phyloP scores from a whole-genome alignment of 1,140 invertebrate species.

The Oedothorax gibbosus region DNA sequence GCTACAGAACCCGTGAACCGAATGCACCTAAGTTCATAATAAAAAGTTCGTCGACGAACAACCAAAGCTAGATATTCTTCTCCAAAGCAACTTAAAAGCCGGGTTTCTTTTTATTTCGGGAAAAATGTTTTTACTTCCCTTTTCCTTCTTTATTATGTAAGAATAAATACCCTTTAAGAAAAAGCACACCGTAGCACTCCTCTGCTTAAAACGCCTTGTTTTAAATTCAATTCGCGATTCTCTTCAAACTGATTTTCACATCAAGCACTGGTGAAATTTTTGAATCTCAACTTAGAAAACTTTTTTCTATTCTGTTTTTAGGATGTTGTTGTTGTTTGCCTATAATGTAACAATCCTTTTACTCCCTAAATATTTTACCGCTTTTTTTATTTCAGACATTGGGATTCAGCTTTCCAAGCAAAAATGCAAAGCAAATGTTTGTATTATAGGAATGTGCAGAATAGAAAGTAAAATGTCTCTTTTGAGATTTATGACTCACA shows the following conservation, averaged over 20 bases:
- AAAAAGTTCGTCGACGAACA: not conserved
- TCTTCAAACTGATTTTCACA: conserved; percentile 7
- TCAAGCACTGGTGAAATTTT: not conserved
- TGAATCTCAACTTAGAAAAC: conserved; percentile 1
- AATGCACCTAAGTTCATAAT: not conserved
- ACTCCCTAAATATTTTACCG: too few relatives aligned
- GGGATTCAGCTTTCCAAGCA: not conserved
- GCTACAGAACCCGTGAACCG: not conserved
- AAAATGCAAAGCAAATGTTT: not conserved
- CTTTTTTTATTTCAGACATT: not conserved
- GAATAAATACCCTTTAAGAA: not conserved
- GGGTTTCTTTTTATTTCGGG: not conserved
- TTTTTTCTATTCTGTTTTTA: not conserved
- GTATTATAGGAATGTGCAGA: not conserved
- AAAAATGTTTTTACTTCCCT: not conserved
- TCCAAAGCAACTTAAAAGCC: not conserved
- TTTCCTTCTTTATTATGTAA: conserved; percentile 7
- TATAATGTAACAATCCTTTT: too few relatives aligned
- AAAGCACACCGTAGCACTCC: not conserved
- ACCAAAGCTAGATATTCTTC: not conserved
- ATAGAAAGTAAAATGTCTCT: not conserved
- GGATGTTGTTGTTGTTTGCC: too few relatives aligned
- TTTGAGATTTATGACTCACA: too few relatives aligned
- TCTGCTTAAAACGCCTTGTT: not conserved
- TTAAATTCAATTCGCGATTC: conserved; percentile 10